These are phyloP conservation scores for Bombyx huttoni DNA, from an alignment of 2,888 invertebrate genomes.

Conservation along the genomic window DNA sequence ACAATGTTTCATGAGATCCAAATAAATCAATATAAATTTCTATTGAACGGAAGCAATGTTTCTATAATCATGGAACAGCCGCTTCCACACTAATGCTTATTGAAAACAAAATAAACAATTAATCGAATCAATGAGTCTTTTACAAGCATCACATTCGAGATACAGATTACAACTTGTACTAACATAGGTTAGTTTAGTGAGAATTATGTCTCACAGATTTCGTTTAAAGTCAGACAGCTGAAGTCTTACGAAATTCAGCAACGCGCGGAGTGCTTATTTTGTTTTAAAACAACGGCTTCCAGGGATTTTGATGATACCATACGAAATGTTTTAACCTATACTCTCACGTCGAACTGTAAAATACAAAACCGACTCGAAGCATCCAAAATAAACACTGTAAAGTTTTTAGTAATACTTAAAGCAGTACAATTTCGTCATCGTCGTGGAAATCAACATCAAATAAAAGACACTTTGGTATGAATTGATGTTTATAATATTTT, in stretches of 20 bases:
- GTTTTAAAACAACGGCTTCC: conserved; percentile 7
- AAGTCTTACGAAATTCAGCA: background rate
- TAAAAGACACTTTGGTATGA: too few species aligned
- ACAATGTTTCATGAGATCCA: conserved; percentile 10
- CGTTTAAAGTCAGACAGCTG: background rate
- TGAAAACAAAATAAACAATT: background rate
- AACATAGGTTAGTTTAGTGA: background rate
- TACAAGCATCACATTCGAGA: background rate
- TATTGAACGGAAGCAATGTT: conserved; percentile 2
- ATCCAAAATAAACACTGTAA: background rate
- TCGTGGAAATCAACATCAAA: too few species aligned
- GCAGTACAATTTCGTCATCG: too few species aligned
- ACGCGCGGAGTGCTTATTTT: background rate
- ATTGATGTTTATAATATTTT: too few species aligned
- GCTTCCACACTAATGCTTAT: background rate
- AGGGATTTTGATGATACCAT: conserved; percentile 17
- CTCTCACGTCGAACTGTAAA: conserved; percentile 21
- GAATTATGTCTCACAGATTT: background rate
- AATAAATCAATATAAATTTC: background rate
- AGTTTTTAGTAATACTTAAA: background rate
- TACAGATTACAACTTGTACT: background rate
- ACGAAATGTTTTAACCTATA: conserved; percentile 31
- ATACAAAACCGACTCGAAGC: background rate
- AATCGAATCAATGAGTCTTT: background rate
- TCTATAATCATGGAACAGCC: background rate